Conservation (phyloP, 2,113 vertebrate genomes). For the Gila orcuttii region DNA sequence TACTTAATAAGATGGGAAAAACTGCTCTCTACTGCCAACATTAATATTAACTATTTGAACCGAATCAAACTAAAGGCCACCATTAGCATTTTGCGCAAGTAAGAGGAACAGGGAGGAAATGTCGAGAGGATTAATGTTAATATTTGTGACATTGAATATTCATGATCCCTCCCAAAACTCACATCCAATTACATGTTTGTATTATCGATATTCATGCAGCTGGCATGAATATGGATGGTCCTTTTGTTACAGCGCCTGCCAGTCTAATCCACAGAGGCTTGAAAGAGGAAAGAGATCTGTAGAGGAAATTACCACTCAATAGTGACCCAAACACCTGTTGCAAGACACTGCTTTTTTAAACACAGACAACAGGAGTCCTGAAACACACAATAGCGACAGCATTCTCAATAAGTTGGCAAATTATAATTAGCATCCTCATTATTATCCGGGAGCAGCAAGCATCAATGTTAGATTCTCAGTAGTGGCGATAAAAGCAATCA, state of each 20-base stretch:
- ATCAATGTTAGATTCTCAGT: conserved; percentile 23
- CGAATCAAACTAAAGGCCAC: conserved; percentile 39
- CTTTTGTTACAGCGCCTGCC: conserved; percentile 26
- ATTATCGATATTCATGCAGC: conserved; percentile 46
- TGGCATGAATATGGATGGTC: conserved; percentile 45
- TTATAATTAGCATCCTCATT: conserved; percentile 34
- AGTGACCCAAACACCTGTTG: conserved; percentile 43
- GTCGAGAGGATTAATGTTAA: conserved; percentile 45
- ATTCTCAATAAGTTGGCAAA: conserved; percentile 42
- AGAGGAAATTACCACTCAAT: conserved; percentile 39
- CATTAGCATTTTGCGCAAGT: conserved; percentile 41
- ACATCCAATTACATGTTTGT: conserved; percentile 48
- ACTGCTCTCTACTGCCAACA: conserved; percentile 12
- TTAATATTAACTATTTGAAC: conserved; percentile 35
- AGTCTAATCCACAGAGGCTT: conserved; percentile 15
- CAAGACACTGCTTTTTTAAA: conserved; percentile 29
- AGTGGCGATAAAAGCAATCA: conserved; percentile 20
- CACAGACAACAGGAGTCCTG: neutral
- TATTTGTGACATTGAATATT: conserved; percentile 44
- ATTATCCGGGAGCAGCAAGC: conserved; percentile 12
- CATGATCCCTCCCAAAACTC: conserved; percentile 41
- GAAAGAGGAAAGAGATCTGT: neutral
- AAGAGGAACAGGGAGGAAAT: conserved; percentile 32
- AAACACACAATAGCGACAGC: conserved; percentile 30
- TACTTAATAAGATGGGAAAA: neutral